Evolutionary conservation across 2,888 invertebrate genomes (phyloP), one percentile per base, ranked within the genome.

Genomic region (Dynastes grantii): DNA sequence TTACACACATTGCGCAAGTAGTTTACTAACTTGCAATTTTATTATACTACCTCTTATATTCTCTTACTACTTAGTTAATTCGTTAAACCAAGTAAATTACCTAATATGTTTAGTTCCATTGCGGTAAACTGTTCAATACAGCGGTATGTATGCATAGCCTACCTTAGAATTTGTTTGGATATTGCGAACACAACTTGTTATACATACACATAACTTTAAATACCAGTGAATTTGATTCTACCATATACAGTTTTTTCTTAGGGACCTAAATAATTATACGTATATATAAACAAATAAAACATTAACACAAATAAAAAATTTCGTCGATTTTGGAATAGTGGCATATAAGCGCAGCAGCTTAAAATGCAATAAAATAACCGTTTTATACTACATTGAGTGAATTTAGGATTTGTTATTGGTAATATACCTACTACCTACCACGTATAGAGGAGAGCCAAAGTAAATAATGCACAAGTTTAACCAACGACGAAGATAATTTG

Each of bases 301-400:
- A 55, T 55, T 55, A 55, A 55, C 55, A n/a, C n/a, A 55, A 55
- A 55, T 55, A 45, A 55, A 55, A 55, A 55, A 22, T 55, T 55
- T 55, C 55, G n/a, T 55, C 55, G 55, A 55, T 55, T 55, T 22
- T 22, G 55, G 22, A 55, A 55, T 22, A 55, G 55, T 55, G 3
- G 22, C n/a, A 6, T 16, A 8, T 16, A 16, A 6, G 55, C 55
- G 22, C 55, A 55, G 45, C 45, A 9, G 11, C 45, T 45, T 6
- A 8, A 45, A 9, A 5, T 55, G n/a, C 3, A 22, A 55, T 55
- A 55, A 55, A 55, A 55, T 55, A 55, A n/a, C 16, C 55, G 22
- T 22, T 55, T 55, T 55, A 55, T 55, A 22, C 22, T n/a, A 55
- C 22, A 22, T 22, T 55, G n/a, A 22, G 16, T 45, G 55, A 13